phyloP scores from a whole-genome alignment of 2,888 invertebrate species.

The Rutpela maculata region DNA sequence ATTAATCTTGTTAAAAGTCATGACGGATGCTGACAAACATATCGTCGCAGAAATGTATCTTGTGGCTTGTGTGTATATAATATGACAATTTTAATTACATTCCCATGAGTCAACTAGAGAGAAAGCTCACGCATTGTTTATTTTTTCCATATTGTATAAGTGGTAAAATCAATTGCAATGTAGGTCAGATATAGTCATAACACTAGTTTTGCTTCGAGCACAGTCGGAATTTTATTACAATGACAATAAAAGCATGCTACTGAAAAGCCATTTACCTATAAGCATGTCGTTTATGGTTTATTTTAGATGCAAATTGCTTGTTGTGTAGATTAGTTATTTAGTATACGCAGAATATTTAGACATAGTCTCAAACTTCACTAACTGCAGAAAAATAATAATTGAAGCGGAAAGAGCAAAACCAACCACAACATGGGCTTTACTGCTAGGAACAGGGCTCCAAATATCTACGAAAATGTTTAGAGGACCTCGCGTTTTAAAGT shows the following conservation, averaged over 20 bases:
- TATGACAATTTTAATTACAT: not conserved
- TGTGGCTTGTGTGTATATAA: not conserved
- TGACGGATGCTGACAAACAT: not conserved
- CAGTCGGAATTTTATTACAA: not conserved
- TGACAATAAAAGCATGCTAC: not conserved
- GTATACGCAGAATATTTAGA: no score
- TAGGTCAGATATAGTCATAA: not conserved
- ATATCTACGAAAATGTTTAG: no score
- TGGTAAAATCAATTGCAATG: not conserved
- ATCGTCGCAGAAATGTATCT: not conserved
- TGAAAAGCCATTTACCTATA: not conserved
- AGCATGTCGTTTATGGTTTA: not conserved
- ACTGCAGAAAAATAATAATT: no score
- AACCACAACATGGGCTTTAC: no score
- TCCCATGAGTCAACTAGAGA: constrained; percentile 7
- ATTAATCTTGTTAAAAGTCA: not conserved
- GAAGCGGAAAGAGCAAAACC: no score
- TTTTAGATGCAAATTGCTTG: not conserved
- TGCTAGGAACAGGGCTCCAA: no score
- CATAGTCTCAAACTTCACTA: no score
- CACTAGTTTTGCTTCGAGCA: not conserved
- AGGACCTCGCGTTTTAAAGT: no score
- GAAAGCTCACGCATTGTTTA: constrained; percentile 1
- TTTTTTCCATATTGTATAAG: constrained; percentile 1
- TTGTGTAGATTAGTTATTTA: not conserved